Evolutionary conservation across 2,797 vertebrate genomes (phyloP), one percentile per base, ranked within the genome.

Genomic region (Brachyalestes nurse): DNA sequence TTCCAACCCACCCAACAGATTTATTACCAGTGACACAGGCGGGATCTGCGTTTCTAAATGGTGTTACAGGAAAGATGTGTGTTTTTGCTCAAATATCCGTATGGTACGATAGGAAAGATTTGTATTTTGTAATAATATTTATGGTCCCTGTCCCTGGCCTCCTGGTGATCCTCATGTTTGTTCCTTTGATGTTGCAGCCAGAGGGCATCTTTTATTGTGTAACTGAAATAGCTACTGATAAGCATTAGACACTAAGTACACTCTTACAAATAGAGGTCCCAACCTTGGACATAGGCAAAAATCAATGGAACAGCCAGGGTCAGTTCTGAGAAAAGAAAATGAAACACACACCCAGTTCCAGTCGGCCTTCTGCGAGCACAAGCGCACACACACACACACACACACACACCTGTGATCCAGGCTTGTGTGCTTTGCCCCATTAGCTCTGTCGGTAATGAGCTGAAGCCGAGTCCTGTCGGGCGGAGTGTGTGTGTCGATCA

Each of bases 381-480:
- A 45, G 70, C 19, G n/a, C 19, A 75, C 47, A 75, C 45, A 40
- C 55, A 69, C 28, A 69, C 38, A 72, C 72, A 57, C 67, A 77
- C 55, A 82, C 84, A 78, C 65, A 69, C 75, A 73, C 72, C 67
- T 90, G 90, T 90, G 89, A 90, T 88, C 81, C 84, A 88, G 82
- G 88, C 83, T 87, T 90, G 88, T 85, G 67, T 62, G 87, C 83
- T 82, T 84, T 25, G 76, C 86, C 91, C 86, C 85, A 88, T 90
- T 92, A 90, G 85, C 88, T 83, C 82, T 57, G 17, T 86, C 81
- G 83, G 87, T 93, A 93, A 94, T 93, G 91, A 94, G 91, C 87
- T 88, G 88, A 83, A 86, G 78, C 90, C 70, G 76, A 75, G 80
- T 83, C 90, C 89, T 79, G 83, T 87, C 45, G 76, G 45, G 75